Conservation (phyloP, 1,140 invertebrate species). For the Platorchestia sp. region DNA sequence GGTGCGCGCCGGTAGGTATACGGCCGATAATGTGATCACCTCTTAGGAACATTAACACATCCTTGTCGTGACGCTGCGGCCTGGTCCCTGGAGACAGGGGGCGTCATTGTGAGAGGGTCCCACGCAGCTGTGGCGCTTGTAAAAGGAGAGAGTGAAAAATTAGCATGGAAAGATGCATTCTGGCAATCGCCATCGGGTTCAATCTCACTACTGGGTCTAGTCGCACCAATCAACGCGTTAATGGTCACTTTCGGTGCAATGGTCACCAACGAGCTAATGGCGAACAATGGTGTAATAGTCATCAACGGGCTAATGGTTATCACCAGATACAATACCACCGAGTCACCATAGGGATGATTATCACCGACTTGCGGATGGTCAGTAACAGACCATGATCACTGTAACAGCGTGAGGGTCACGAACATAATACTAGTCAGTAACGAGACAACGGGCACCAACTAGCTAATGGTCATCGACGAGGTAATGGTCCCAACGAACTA, state of each 20-base stretch:
- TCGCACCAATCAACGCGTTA: no score
- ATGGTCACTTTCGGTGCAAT: no score
- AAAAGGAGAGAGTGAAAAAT: not conserved
- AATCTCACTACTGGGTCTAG: not conserved
- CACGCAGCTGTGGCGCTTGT: not conserved
- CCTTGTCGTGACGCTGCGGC: not conserved
- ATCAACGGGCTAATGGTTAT: no score
- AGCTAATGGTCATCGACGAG: not conserved
- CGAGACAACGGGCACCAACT: not conserved
- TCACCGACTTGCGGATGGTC: no score
- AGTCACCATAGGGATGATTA: no score
- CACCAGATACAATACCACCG: no score
- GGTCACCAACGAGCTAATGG: not conserved
- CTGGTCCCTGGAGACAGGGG: not conserved
- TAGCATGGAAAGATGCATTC: not conserved
- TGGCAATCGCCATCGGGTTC: not conserved
- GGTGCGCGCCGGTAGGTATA: not conserved
- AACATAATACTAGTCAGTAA: not conserved
- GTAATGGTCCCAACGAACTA: not conserved
- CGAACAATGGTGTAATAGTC: not conserved
- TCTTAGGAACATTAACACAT: conserved; percentile 46
- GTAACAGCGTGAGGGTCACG: no score
- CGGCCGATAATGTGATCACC: conserved; percentile 29
- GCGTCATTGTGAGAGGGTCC: not conserved
- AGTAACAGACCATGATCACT: no score